phyloP scores from a whole-genome alignment of 1,140 invertebrate species.

The Eumaeus atala region DNA sequence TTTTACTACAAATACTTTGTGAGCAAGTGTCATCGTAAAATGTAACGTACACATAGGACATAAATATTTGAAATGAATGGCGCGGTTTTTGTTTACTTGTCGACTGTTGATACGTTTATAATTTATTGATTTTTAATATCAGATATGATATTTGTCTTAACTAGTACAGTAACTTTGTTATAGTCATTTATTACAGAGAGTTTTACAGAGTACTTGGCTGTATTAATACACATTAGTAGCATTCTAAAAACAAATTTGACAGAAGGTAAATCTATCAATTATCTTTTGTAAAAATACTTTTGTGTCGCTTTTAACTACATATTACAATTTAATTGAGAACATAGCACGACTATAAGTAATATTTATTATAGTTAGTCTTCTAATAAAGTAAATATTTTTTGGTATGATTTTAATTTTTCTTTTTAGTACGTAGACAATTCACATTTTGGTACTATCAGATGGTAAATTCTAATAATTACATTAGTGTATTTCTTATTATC shows the following conservation, averaged over 20 bases:
- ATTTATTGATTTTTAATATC: slow-evolving; percentile 15
- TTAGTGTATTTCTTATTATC: too few relatives aligned
- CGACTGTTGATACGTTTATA: slow-evolving; percentile 36
- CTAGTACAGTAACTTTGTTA: not conserved
- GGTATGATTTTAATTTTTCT: too few relatives aligned
- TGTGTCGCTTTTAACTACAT: not conserved
- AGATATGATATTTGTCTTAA: not conserved
- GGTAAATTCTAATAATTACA: too few relatives aligned
- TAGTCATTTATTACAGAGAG: not conserved
- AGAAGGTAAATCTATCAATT: slow-evolving; percentile 11
- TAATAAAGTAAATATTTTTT: too few relatives aligned
- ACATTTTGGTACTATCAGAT: not conserved
- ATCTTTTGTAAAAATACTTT: not conserved
- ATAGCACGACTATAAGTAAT: too few relatives aligned
- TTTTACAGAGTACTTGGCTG: too few relatives aligned
- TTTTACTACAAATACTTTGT: too few relatives aligned
- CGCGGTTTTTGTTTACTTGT: slow-evolving; percentile 37
- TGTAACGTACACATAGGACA: slow-evolving; percentile 7
- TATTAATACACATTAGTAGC: too few relatives aligned
- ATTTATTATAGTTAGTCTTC: too few relatives aligned
- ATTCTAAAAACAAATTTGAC: slow-evolving; percentile 25
- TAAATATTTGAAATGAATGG: slow-evolving; percentile 18
- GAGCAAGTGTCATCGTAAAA: slow-evolving; percentile 9
- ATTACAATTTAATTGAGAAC: not conserved
- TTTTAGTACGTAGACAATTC: too few relatives aligned